Conservation (phyloP, 2,113 vertebrate genomes). For the Alligator sinensis region DNA sequence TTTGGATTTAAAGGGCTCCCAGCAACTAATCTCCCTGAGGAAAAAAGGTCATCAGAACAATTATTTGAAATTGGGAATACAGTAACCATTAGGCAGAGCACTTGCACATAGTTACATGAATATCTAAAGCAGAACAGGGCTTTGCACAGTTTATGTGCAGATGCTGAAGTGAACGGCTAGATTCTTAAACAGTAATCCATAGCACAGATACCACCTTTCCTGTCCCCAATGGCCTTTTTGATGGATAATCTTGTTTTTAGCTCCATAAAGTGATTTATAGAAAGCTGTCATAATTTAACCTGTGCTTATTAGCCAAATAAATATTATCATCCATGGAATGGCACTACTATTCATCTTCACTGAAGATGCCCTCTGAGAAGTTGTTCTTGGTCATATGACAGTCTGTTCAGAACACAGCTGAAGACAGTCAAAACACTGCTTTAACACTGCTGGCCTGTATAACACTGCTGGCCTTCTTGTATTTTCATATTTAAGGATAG, state of each 20-base stretch:
- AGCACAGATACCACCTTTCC: neutral
- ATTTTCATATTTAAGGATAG: neutral
- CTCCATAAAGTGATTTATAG: neutral
- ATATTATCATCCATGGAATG: rapidly evolving
- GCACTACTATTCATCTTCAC: neutral
- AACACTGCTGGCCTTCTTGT: neutral
- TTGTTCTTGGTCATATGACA: neutral
- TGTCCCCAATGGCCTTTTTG: conserved; percentile 5
- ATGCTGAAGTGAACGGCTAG: conserved; percentile 8
- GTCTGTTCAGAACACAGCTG: neutral
- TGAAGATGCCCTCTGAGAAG: conserved; percentile 3
- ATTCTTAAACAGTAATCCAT: conserved; percentile 4
- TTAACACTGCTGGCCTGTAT: too few species aligned
- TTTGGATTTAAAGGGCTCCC: neutral
- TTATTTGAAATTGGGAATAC: conserved; percentile 27
- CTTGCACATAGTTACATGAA: conserved; percentile 23
- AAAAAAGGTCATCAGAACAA: neutral
- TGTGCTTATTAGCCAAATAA: neutral
- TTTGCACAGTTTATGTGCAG: neutral
- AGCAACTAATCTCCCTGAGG: neutral
- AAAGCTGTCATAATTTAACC: neutral
- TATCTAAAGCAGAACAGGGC: neutral
- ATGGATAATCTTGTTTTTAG: neutral
- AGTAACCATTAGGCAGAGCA: neutral
- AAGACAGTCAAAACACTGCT: neutral